Evolutionary conservation across 1,140 invertebrate species (phyloP).

Genomic region (Neodiprion fabricii): DNA sequence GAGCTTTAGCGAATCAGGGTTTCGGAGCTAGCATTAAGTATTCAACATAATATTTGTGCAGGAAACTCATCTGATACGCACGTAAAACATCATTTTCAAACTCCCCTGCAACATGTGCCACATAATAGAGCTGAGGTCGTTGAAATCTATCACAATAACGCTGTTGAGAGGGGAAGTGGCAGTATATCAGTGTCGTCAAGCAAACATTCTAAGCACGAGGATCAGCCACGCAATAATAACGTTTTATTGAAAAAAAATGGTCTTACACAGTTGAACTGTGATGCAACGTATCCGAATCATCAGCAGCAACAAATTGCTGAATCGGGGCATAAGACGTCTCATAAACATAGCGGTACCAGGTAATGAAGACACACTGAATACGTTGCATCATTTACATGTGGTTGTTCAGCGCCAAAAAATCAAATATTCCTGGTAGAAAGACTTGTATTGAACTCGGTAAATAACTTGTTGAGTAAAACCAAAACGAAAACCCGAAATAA

Average conservation of each 20-base stretch:
- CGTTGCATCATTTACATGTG: too few species aligned
- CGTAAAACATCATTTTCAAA: background rate
- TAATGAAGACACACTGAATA: too few species aligned
- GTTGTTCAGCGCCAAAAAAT: too few species aligned
- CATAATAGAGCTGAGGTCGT: constrained; percentile 43
- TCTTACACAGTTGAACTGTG: constrained; percentile 4
- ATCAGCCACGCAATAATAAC: constrained; percentile 12
- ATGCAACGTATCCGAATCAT: background rate
- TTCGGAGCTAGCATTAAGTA: too few species aligned
- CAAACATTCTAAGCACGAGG: constrained; percentile 36
- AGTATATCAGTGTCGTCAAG: constrained; percentile 35
- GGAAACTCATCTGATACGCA: background rate
- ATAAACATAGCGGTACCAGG: background rate
- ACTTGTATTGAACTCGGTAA: too few species aligned
- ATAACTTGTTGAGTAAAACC: too few species aligned
- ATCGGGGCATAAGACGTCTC: background rate
- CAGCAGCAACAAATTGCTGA: background rate
- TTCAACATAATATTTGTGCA: background rate
- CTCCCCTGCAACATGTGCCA: background rate
- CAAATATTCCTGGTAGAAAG: too few species aligned
- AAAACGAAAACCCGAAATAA: too few species aligned
- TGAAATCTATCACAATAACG: constrained; percentile 61
- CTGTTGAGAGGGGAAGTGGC: constrained; percentile 42
- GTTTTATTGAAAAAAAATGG: constrained; percentile 16
- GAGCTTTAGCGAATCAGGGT: too few species aligned